Evolutionary conservation across 2,113 vertebrate species (phyloP), one percentile per base, ranked within the genome.

Genomic region (Menura novaehollandiae): DNA sequence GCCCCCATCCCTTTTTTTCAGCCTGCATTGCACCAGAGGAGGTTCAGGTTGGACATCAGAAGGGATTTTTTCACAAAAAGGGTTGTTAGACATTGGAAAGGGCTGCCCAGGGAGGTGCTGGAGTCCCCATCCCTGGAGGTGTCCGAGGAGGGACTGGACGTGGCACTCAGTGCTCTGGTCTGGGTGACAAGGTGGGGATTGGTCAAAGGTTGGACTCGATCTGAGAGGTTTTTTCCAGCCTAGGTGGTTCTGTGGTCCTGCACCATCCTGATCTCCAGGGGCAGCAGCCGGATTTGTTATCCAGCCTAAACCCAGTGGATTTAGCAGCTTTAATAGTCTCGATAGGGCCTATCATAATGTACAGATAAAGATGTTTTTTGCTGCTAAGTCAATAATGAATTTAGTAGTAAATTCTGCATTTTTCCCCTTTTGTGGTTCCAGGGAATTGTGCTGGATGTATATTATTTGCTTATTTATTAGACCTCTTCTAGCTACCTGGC

Each of bases 381-480:
- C 78, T 69, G 60, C 60, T 46, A 79, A 95, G 87, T 92, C 93
- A 97, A 81, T 85, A 93, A 80, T 0, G 5, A 84, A 37, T 87
- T 89, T 89, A 60, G 16, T 5, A 44, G 58, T 22, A 84, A 74
- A 69, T 89, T 86, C 67, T 85, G 21, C 53, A 9, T 90, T 21
- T 17, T 0, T 53, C 18, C 37, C 19, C 11, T 37, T 84, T 80
- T 55, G 66, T 55, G 46, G 46, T 94, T 82, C 85, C 33, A 37
- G 89, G 96, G 95, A 95, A 94, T 84, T 91, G 55, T 81, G 64
- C 39, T 85, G 83, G 79, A 64, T 78, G 74, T 85, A 13, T 66
- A 49, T 85, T 93, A 92, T 93, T 97, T 96, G 73, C 86, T 91
- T 97, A 90, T 88, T 95, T 94, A 91, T 92, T 95, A 96, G 84